Evolutionary conservation across 2,797 vertebrate genomes (phyloP).

Genomic region (Sebastes matsubarae): DNA sequence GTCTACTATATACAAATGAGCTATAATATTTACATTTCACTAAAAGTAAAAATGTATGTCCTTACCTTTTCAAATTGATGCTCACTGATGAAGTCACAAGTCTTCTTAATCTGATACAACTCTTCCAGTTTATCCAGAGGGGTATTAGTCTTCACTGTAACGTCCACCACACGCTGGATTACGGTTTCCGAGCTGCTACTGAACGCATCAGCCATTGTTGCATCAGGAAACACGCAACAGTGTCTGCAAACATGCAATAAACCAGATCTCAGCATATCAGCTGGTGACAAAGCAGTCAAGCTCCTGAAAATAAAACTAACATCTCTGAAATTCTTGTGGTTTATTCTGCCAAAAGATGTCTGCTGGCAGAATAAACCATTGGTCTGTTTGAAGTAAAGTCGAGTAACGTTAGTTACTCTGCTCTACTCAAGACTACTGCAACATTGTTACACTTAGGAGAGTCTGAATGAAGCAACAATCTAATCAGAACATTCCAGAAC

Average conservation of each 20-base stretch:
- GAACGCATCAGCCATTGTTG: slow-evolving; percentile 84
- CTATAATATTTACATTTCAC: not conserved
- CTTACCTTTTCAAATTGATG: slow-evolving; percentile 82
- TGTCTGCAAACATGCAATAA: not conserved
- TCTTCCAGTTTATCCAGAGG: slow-evolving; percentile 68
- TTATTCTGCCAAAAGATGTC: not conserved
- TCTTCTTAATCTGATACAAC: slow-evolving; percentile 85
- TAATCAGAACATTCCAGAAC: no score
- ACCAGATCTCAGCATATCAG: not conserved
- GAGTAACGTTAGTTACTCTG: not conserved
- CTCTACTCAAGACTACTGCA: not conserved
- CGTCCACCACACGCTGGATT: slow-evolving; percentile 75
- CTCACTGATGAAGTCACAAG: slow-evolving; percentile 80
- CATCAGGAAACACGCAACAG: not conserved
- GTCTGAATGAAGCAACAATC: not conserved
- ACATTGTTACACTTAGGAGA: not conserved
- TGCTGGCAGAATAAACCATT: no score
- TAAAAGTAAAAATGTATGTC: not conserved
- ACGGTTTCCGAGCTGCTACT: slow-evolving; percentile 85
- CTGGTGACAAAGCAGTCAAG: not conserved
- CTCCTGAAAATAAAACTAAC: not conserved
- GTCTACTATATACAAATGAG: not conserved
- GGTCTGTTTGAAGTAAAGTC: not conserved
- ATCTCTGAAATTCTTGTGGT: accelerated
- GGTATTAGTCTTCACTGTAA: slow-evolving; percentile 21